phyloP scores from a whole-genome alignment of 2,888 invertebrate species.

The Ptilodon capucinus region DNA sequence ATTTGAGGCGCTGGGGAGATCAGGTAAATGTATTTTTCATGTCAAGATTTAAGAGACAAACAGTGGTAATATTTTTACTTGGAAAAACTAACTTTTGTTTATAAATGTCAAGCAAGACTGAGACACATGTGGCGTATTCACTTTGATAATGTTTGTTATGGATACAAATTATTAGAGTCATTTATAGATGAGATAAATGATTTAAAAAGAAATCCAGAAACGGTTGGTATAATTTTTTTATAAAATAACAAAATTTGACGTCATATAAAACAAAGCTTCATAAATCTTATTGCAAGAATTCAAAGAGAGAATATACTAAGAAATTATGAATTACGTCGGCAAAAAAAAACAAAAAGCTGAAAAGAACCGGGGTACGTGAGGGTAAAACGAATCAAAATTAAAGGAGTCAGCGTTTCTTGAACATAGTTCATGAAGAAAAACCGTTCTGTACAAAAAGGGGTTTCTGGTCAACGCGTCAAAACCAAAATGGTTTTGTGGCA shows the following conservation, averaged over 20 bases:
- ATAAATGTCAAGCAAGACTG: neutral
- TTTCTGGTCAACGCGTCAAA: conserved; percentile 22
- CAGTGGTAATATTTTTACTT: neutral
- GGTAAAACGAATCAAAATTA: conserved; percentile 24
- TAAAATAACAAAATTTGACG: neutral
- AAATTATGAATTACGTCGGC: conserved; percentile 7
- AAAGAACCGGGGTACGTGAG: conserved; percentile 10
- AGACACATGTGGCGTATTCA: too few species aligned
- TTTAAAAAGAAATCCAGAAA: too few species aligned
- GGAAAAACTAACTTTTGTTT: neutral
- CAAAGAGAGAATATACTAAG: conserved; percentile 4
- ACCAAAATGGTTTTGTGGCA: conserved; percentile 14
- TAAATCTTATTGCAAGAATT: neutral
- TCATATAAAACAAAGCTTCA: neutral
- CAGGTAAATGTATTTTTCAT: neutral
- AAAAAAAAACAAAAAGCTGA: conserved; percentile 11
- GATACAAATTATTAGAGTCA: too few species aligned
- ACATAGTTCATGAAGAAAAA: conserved; percentile 24
- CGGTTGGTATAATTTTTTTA: too few species aligned
- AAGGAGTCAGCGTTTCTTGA: conserved; percentile 23
- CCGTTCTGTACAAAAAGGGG: conserved; percentile 15
- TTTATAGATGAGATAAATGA: too few species aligned
- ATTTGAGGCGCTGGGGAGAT: neutral
- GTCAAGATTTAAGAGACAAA: neutral
- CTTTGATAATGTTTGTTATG: too few species aligned